phyloP scores from a whole-genome alignment of 1,140 invertebrate genomes.

The Onthophagus taurus region DNA sequence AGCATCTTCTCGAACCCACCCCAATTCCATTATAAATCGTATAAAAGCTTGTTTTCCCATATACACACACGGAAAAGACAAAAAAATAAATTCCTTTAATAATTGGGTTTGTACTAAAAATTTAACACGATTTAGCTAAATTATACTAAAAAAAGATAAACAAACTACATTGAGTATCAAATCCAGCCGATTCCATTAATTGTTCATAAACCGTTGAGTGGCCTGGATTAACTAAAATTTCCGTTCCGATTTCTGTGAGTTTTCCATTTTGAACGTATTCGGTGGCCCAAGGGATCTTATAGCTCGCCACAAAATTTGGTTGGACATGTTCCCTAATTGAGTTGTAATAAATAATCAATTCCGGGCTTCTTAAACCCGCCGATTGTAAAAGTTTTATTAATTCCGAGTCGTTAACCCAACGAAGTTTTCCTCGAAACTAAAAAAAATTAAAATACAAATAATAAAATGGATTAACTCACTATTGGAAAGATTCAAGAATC shows the following conservation, averaged over 20 bases:
- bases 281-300: constrained; percentile 6
- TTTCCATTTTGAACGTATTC: constrained; percentile 16
- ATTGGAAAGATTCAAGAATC: not conserved
- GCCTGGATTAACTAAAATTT: constrained; percentile 20
- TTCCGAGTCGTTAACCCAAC: constrained; percentile 25
- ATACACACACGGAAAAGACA: constrained; percentile 38
- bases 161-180: constrained; percentile 16
- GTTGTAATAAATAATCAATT: constrained; percentile 21
- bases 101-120: constrained; percentile 35
- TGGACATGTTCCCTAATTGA: not conserved
- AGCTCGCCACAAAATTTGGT: not conserved
- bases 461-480: not conserved
- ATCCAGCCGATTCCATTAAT: constrained; percentile 23
- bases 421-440: constrained; percentile 27
- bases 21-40: constrained; percentile 37
- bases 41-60: constrained; percentile 37
- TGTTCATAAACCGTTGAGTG: constrained; percentile 21
- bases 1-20: constrained; percentile 37
- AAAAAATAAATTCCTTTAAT: constrained; percentile 36
- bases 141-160: too few relatives aligned
- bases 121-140: too few relatives aligned
- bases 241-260: constrained; percentile 24
- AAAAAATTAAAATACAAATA: constrained; percentile 2
- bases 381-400: constrained; percentile 17
- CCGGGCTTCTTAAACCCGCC: constrained; percentile 24